phyloP scores from a whole-genome alignment of 2,113 vertebrate genomes.

The Apodemus sylvaticus region DNA sequence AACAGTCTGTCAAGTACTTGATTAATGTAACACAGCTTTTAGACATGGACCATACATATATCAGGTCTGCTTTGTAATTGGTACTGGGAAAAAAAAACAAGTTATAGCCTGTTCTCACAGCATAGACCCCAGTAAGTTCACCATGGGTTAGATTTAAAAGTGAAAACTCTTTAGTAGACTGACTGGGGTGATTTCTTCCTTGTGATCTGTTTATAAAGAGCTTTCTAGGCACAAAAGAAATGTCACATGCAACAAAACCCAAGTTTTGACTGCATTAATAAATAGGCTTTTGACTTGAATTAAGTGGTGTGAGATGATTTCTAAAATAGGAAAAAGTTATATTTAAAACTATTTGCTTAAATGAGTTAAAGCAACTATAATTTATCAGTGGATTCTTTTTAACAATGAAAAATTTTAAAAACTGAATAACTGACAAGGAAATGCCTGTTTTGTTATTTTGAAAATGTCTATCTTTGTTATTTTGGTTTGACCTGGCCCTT shows the following conservation, averaged over 20 bases:
- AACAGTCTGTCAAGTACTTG: conserved; percentile 15
- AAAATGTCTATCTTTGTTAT: conserved; percentile 32
- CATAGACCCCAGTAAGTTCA: conserved; percentile 10
- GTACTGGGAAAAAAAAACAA: conserved; percentile 17
- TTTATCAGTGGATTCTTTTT: conserved; percentile 26
- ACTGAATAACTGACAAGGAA: conserved; percentile 8
- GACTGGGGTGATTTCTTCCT: background rate
- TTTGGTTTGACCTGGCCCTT: conserved; percentile 44
- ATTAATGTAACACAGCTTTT: conserved; percentile 11
- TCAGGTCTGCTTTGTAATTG: background rate
- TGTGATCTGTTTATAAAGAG: background rate
- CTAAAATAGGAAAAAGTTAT: background rate
- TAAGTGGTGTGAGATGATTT: background rate
- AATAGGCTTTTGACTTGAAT: background rate
- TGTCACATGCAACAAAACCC: background rate
- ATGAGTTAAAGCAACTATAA: background rate
- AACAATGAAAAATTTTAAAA: background rate
- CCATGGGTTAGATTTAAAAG: background rate
- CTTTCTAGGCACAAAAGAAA: conserved; percentile 14
- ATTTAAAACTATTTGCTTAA: conserved; percentile 26
- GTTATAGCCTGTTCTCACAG: background rate
- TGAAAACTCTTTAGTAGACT: background rate
- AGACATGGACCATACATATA: background rate
- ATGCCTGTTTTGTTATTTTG: background rate
- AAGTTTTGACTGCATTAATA: background rate